Evolutionary conservation across 1,140 invertebrate genomes (phyloP), one percentile per base, ranked within the genome.

Genomic region (Heliothis subflexa): DNA sequence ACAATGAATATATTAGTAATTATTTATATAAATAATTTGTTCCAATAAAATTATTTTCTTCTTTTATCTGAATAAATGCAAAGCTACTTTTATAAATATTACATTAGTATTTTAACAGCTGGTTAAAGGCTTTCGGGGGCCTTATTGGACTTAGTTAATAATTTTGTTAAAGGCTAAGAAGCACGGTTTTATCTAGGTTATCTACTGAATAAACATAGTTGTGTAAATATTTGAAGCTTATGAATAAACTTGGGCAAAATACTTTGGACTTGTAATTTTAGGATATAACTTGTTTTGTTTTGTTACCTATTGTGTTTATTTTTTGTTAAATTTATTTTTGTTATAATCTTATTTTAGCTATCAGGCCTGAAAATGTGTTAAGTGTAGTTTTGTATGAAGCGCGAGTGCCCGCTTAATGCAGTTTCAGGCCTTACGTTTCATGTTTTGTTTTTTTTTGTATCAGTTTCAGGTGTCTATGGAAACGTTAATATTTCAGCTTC

Each of bases 201-300:
- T 50, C 14, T 74, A 59, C 3, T 64, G 33, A 75, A 75, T 52
- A 47, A 52, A 64, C 50, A 64, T 40, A 40, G 33, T 40, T 62
- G 57, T 75, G 73, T 75, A 75, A 14, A 75, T 75, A 74, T 47
- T 74, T 74, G 50, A 52, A 59, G 59, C 59, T 75, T 64, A 52
- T 21, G 52, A 75, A 75, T 75, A 75, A 75, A 75, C 13, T 28
- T 64, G 73, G 73, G 73, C 47, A n/a, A 49, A 66, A 66, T 21
- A 66, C 16, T 66, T 47, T 11, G 11, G 62, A 66, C n/a, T 66
- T 66, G 62, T 66, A 66, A 66, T 66, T 66, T 66, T 66, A 66
- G 33, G 12, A 11, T 18, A 14, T 62, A 47, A 75, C 40, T 52
- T 75, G 25, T 52, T 25, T 64, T 49, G 12, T 54, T 64, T 49